These are phyloP conservation scores for Montipora capitata DNA, from an alignment of 92 coral and sea anemone species.

Conservation along the genomic window DNA sequence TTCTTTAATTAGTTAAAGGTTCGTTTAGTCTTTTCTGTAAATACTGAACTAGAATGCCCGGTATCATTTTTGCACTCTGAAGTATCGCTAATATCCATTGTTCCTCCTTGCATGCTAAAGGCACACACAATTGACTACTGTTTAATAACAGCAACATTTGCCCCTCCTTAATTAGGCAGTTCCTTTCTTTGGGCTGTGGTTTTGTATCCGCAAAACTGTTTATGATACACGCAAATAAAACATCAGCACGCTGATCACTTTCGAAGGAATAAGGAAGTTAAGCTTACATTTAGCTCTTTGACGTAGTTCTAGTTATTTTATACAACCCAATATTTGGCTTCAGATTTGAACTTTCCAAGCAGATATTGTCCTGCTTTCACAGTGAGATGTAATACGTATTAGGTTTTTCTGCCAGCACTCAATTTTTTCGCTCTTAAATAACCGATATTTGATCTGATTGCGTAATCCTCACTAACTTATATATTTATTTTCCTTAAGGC, in stretches of 20 bases:
- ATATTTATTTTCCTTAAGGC: neutral
- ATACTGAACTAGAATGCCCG: neutral
- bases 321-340: neutral
- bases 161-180: neutral
- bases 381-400: neutral
- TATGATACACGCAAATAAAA: neutral
- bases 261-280: neutral
- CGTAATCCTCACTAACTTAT: neutral
- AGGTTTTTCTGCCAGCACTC: too few species aligned
- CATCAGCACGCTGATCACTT: too few species aligned
- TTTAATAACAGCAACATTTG: too few species aligned
- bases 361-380: neutral
- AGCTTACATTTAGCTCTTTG: neutral
- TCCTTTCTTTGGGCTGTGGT: neutral
- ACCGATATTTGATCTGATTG: too few species aligned
- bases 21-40: too few species aligned
- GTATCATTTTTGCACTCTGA: neutral
- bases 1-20: conserved; percentile 3
- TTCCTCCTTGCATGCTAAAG: neutral
- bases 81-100: neutral
- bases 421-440: neutral
- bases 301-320: neutral
- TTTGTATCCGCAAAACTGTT: neutral
- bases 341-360: neutral
- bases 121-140: too few species aligned